Evolutionary conservation across 2,113 vertebrate genomes (phyloP), one percentile per base, ranked within the genome.

Genomic region (Planiliza haematocheilus): DNA sequence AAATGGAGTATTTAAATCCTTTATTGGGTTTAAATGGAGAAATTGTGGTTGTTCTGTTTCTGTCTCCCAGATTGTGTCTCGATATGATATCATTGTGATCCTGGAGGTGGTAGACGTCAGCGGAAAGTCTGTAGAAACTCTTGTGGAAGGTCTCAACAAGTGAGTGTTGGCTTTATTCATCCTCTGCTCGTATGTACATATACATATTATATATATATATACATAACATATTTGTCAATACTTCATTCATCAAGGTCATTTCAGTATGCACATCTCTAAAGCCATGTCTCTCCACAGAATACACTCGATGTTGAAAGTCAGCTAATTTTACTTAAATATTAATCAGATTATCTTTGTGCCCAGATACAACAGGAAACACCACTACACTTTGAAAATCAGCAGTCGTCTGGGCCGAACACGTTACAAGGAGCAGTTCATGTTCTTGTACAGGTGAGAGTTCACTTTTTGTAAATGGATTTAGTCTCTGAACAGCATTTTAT

Each of bases 361-460:
- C 38, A 94, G 92, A 21, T 9, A 18, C 10, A 86, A 53, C 58
- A 4, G 10, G 17, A 10, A 41, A 4, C 77, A 85, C 34, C 90
- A 80, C 59, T 95, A 94, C 86, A 89, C 70, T 0, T 64, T 88
- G 70, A 53, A 82, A 69, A 75, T 93, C 83, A 95, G 94, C 88
- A 24, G n/a, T 4, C 90, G 90, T 13, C 62, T 86, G 79, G 93
- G 94, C 5, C 87, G 94, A 0, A 84, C 72, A 0, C 37, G 1
- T 9, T 95, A 95, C 81, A 95, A 95, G 77, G 94, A 95, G 80
- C 94, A 94, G 83, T 95, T 91, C 59, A 77, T 95, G 84, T 95
- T 94, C 79, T 75, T 94, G 42, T 95, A 92, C 88, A 92, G 92
- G 94, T 94, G 71, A 68, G 71, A 4, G 34, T 16, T 53, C 51